A percentile compares a stretch with the other conserved stretches of the same genome.
These are phyloP conservation scores for Philaethria dido DNA, from an alignment of 2,888 invertebrate species.

Conservation along the genomic window DNA sequence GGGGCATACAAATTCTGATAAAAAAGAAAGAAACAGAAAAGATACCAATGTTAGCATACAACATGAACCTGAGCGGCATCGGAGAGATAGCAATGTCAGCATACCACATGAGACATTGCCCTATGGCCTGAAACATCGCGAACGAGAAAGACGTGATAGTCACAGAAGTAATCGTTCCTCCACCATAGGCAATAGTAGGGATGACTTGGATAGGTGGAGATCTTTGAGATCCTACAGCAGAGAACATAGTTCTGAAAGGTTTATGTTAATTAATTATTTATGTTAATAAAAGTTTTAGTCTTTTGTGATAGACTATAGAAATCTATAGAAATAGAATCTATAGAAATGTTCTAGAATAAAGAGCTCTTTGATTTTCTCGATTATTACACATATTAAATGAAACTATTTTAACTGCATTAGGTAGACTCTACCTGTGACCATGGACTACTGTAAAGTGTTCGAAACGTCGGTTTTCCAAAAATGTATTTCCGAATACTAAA, in stretches of 20 bases:
- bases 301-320: no score
- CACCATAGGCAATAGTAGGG: conserved; percentile 75
- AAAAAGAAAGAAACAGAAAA: conserved; percentile 68
- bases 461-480: no score
- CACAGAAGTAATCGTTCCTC: conserved; percentile 77
- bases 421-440: no score
- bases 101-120: conserved; percentile 66
- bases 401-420: no score
- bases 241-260: conserved; percentile 81
- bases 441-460: no score
- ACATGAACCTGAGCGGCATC: conserved; percentile 62
- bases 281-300: no score
- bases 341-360: no score
- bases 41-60: conserved; percentile 72
- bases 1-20: conserved; percentile 69
- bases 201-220: conserved; percentile 77
- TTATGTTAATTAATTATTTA: conserved; percentile 38
- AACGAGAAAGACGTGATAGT: conserved; percentile 70
- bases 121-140: conserved; percentile 62
- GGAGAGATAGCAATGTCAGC: conserved; percentile 72
- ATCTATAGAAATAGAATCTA: no score
- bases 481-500: no score
- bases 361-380: no score
- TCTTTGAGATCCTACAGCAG: conserved; percentile 77
- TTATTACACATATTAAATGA: no score